Evolutionary conservation across 2,797 vertebrate species (phyloP), one percentile per base, ranked within the genome.

Genomic region (Meriones psammophilus): DNA sequence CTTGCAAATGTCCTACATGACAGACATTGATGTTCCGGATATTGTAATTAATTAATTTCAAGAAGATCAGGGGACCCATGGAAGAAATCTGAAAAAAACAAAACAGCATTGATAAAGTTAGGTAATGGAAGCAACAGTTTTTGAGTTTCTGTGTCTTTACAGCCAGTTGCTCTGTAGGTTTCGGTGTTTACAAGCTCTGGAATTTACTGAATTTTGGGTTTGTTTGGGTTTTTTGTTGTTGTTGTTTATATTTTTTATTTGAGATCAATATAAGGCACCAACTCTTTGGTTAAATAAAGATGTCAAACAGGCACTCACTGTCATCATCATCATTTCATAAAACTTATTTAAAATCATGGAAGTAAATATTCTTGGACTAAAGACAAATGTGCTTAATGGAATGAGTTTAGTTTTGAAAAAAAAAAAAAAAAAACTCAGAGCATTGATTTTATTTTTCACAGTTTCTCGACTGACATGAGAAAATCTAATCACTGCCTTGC

Each of bases 391-490:
- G 14, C 17, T 91, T 85, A 90, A 17, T 62, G 10, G 74, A 80
- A 62, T 66, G 14, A 50, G 12, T 69, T 95, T 90, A 88, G 18
- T 33, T 36, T 88, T 88, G 90, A 73, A 42, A 88, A 87, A 95
- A 94, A 77, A 93, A 73, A 42, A 88, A 87, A 95, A 94, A 77
- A 93, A 95, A 71, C 12, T 71, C 78, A 83, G 12, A 90, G 10
- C 42, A 86, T 69, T 93, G 30, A 95, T 64, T 92, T 92, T 93
- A 77, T 73, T 94, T 96, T 87, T 85, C 33, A 18, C 66, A 39
- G 92, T 94, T 92, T 95, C 60, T 95, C 33, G 66, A 92, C 81
- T 92, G 26, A 96, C 71, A 62, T 66, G 15, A 94, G 58, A 93
- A 94, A 91, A 85, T 91, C 68, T 83, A 90, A 91, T 94, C 68